A percentile compares a stretch with the other conserved stretches of the same genome.
Conservation (phyloP, 37 sponge, comb jelly and placozoan species). For the Beroe ovata region DNA sequence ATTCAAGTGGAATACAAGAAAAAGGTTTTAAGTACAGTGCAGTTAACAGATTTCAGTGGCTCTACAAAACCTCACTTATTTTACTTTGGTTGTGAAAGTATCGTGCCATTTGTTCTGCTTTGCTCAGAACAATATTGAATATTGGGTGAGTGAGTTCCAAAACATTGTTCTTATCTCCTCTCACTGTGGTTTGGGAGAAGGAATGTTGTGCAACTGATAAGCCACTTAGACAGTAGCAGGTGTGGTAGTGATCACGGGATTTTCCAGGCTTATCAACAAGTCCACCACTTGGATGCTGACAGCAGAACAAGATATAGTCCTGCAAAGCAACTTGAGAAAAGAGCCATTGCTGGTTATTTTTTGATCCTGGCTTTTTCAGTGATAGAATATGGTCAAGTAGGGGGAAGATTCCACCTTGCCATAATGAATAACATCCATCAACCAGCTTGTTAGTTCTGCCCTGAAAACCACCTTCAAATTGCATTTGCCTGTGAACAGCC, state of each 20-base stretch:
- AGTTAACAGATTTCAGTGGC: too few species aligned
- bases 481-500: constrained; percentile 87
- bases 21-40: too few species aligned
- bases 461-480: constrained; percentile 95
- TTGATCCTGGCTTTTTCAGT: background rate
- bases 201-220: constrained; percentile 85
- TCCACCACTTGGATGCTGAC: constrained; percentile 84
- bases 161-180: constrained; percentile 18
- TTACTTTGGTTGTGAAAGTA: background rate
- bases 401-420: constrained; percentile 95
- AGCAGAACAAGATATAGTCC: constrained; percentile 90
- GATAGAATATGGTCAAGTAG: constrained; percentile 71
- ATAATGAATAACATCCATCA: constrained; percentile 98
- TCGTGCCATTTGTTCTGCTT: constrained; percentile 67
- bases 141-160: constrained; percentile 78
- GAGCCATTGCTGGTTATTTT: constrained; percentile 13
- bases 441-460: constrained; percentile 96
- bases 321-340: constrained; percentile 77
- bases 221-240: constrained; percentile 96
- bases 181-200: background rate
- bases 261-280: constrained; percentile 94
- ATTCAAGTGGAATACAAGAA: too few species aligned
- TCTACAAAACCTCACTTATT: background rate
- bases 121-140: constrained; percentile 78
- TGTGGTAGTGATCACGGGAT: constrained; percentile 77